Evolutionary conservation across 1,140 invertebrate genomes (phyloP), one percentile per base, ranked within the genome.

Genomic region (Phymastichus coffea): DNA sequence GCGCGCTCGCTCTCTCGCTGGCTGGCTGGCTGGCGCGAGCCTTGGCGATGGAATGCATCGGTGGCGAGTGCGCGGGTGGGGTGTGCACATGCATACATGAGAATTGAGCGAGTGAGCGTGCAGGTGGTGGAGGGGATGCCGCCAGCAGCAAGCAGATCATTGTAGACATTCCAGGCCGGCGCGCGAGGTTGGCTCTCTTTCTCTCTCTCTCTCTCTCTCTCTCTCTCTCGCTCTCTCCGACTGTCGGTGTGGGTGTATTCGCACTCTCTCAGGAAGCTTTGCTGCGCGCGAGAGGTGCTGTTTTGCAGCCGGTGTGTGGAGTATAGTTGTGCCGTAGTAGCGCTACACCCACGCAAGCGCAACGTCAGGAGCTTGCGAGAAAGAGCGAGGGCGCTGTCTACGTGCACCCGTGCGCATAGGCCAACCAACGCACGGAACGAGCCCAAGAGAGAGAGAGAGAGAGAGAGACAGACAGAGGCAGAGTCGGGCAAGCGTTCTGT

Each of bases 41-140:
- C 57, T 58, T 58, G 57, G 37, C 47, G 57, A 52, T 51, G 57
- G 57, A 58, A 58, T 58, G 57, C 57, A 58, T 52, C 47, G 25
- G n/a, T n/a, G 14, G 41, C 19, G 4, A 14, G 15, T 9, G n/a
- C 26, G 55, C 47, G 56, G 56, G 56, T 58, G 56, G 48, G 48
- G 57, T 58, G 15, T 44, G 17, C 46, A 20, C n/a, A 30, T 17
- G 25, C 20, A 46, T 6, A 43, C 25, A 7, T 19, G 25, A 47
- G 44, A 47, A 25, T n/a, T 43, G 52, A 41, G 52, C 19, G 38
- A 43, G 9, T 22, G 25, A 41, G 52, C 25, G 40, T 8, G 14
- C 10, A 15, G 26, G 49, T 33, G 26, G 53, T 15, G 22, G 20
- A 25, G 33, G 20, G 22, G 48, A 19, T 25, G 15, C 8, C 28